Evolutionary conservation across 1,140 invertebrate species (phyloP), one percentile per base, ranked within the genome.

Genomic region (Anadara kagoshimensis): DNA sequence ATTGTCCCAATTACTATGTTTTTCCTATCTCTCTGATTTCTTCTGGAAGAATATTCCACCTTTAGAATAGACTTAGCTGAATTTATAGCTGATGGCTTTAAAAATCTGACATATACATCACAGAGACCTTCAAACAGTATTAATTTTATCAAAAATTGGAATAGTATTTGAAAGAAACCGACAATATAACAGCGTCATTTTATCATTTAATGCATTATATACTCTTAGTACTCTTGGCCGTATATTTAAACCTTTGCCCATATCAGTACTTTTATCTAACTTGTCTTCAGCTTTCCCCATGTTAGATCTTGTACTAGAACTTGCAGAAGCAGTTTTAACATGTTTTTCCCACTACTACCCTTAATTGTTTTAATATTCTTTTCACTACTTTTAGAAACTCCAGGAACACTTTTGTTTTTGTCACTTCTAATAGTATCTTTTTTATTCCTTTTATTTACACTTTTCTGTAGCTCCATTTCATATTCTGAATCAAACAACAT

Each of bases 401-500:
- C 24, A 14, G 22, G 41, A 16, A 24, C 22, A 7, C 18, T 22
- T 41, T 43, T 8, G 20, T 24, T 14, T 29, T 44, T 44, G 44
- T 56, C 22, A 5, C 56, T 56, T 36, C 24, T 53, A 5, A 24
- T 14, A 18, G n/a, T 54, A 24, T 16, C 57, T 1, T 45, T 57
- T 45, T 66, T 56, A 56, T 51, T 66, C 54, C 20, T 44, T 66
- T 20, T 66, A 57, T 45, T 67, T 29, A 36, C 29, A 36, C 36
- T 67, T 57, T 57, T 67, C 53, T 57, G 2, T 36, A 36, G 29
- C 29, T 36, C 29, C 29, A 45, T 67, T 26, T 57, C 41, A 57
- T 45, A 62, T 62, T 62, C 44, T 22, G 44, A 0, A n/a, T 67
- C 10, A 73, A 36, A 78, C 53, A 49, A 76, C 7, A 36, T n/a